Percentiles rank a stretch among this genome's conserved stretches.
phyloP scores from a whole-genome alignment of 2,113 vertebrate genomes.

The Gobio gobio region DNA sequence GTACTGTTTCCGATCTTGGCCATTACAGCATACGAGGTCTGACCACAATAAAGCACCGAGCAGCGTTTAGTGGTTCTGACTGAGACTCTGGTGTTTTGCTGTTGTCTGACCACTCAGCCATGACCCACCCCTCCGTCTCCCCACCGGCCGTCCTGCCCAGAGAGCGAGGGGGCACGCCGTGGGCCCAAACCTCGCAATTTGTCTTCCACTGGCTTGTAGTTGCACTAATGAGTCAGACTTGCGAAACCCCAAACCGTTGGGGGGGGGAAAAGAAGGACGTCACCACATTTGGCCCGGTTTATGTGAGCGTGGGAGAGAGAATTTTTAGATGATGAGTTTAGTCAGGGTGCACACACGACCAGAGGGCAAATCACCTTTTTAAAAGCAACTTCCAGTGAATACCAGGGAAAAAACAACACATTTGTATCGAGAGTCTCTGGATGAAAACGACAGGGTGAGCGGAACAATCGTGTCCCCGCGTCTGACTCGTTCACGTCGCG shows the following conservation, averaged over 20 bases:
- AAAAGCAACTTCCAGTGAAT: slow-evolving; percentile 48
- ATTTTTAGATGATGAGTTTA: slow-evolving; percentile 60
- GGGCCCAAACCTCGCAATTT: slow-evolving; percentile 54
- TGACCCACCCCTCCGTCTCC: slow-evolving; percentile 28
- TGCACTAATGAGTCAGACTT: slow-evolving; percentile 47
- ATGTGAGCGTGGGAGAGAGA: slow-evolving; percentile 44
- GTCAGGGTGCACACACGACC: slow-evolving; percentile 52
- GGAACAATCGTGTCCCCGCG: slow-evolving; percentile 53
- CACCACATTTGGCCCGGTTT: slow-evolving; percentile 27
- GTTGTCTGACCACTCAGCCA: slow-evolving; percentile 36
- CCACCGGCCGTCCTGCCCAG: slow-evolving; percentile 28
- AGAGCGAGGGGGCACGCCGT: slow-evolving; percentile 33
- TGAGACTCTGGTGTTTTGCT: slow-evolving; percentile 48
- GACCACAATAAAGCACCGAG: slow-evolving; percentile 58
- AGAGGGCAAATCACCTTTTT: slow-evolving; percentile 52
- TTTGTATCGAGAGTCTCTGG: slow-evolving; percentile 38
- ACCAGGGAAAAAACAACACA: slow-evolving; percentile 59
- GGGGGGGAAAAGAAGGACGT: slow-evolving; percentile 19
- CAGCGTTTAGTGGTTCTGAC: slow-evolving; percentile 37
- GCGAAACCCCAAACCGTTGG: slow-evolving; percentile 30
- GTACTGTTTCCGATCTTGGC: slow-evolving; percentile 52
- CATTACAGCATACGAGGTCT: slow-evolving; percentile 36
- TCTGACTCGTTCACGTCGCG: slow-evolving; percentile 13
- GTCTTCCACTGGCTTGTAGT: slow-evolving; percentile 56
- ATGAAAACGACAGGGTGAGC: slow-evolving; percentile 60